Percentiles rank a stretch among this genome's conserved stretches.
phyloP scores from a whole-genome alignment of 1,140 invertebrate genomes.

The Apis mellifera region Amel_HAv3.1 CM009933.2:9369001-9369500 shows the following conservation, averaged over 20 bases:
- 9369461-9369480: neutral
- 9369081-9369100: neutral
- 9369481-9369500: slow-evolving; percentile 38
- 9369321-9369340: no score
- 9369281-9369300: neutral
- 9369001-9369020: neutral
- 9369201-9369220: neutral
- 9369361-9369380: neutral
- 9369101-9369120: neutral
- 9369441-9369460: slow-evolving; percentile 37
- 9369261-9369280: neutral
- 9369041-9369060: neutral
- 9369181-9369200: neutral
- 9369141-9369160: neutral
- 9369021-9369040: neutral
- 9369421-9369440: slow-evolving; percentile 39
- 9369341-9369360: neutral
- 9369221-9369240: neutral
- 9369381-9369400: slow-evolving; percentile 27
- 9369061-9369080: neutral
- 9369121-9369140: neutral
- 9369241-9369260: neutral
- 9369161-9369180: neutral
- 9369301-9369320: no score
- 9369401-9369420: neutral